Percentiles rank a stretch among this genome's conserved stretches.
Conservation (phyloP, 1,140 invertebrate genomes). For the Lysiphlebus fabarum region DNA sequence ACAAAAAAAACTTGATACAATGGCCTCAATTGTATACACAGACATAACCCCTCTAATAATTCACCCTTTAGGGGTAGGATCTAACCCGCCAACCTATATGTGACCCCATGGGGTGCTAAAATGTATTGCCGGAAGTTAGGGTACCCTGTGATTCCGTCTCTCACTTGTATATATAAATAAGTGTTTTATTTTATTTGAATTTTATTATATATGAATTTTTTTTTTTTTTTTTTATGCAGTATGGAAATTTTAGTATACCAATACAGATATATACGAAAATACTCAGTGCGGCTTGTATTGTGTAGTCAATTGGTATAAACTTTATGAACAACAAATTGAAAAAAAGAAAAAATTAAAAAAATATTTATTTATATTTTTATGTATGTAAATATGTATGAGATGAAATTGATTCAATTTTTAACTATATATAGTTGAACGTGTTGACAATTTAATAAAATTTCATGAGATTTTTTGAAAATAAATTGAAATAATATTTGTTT, state of each 20-base stretch:
- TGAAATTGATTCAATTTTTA: too few species aligned
- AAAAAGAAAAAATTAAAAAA: too few species aligned
- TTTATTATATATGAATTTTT: slow-evolving; percentile 25
- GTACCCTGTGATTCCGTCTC: slow-evolving; percentile 38
- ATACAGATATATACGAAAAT: slow-evolving; percentile 3
- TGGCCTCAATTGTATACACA: slow-evolving; percentile 50
- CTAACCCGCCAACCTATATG: slow-evolving; percentile 16
- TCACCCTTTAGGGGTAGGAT: slow-evolving; percentile 38
- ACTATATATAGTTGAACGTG: too few species aligned
- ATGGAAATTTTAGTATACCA: slow-evolving; percentile 49
- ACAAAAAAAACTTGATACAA: slow-evolving; percentile 54
- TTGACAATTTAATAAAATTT: too few species aligned
- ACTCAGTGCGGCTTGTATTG: too few species aligned
- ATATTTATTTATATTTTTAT: too few species aligned
- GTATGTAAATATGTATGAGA: too few species aligned
- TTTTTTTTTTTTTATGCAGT: slow-evolving; percentile 8
- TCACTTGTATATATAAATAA: slow-evolving; percentile 22
- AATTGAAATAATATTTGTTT: too few species aligned
- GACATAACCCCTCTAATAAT: slow-evolving; percentile 27
- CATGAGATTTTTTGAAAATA: too few species aligned
- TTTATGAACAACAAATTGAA: too few species aligned
- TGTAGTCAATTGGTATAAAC: too few species aligned
- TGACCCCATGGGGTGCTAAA: slow-evolving; percentile 36
- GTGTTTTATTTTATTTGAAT: slow-evolving; percentile 34
- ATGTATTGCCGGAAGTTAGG: slow-evolving; percentile 56